Conservation (phyloP, 2,113 vertebrate species). For the Dromas ardeola region DNA sequence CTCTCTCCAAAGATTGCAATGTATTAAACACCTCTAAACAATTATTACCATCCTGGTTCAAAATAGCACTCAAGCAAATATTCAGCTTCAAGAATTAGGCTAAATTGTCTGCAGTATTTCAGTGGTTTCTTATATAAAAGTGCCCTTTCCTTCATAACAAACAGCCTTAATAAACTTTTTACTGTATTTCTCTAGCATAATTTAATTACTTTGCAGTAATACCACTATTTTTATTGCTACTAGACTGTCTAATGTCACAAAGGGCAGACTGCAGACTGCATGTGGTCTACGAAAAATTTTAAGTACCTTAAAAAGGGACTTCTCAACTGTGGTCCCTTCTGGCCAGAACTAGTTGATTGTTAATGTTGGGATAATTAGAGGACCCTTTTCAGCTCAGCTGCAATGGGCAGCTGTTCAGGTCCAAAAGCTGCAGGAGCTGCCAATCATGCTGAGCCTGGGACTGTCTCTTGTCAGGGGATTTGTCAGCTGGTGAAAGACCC, state of each 20-base stretch:
- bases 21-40: not conserved
- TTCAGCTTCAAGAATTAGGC: not conserved
- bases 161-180: not conserved
- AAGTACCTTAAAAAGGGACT: not conserved
- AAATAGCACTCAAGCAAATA: not conserved
- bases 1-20: not conserved
- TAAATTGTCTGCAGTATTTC: not conserved
- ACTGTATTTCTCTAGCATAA: not conserved
- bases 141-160: not conserved
- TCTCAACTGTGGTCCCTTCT: conserved; percentile 16
- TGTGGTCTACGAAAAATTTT: conserved; percentile 19
- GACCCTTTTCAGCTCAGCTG: conserved; percentile 26
- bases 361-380: conserved; percentile 29
- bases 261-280: not conserved
- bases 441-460: not conserved
- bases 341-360: conserved; percentile 9
- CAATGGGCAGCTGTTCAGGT: conserved; percentile 24
- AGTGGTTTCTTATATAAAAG: not conserved
- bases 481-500: not conserved
- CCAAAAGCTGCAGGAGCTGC: conserved; percentile 37
- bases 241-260: not conserved
- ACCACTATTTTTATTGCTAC: not conserved
- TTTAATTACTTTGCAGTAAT: not conserved
- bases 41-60: not conserved
- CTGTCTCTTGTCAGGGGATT: not conserved